A percentile compares a stretch with the other conserved stretches of the same genome.
Evolutionary conservation across 2,888 invertebrate species (phyloP).

Genomic region (Marasmarcha lunaedactyla): DNA sequence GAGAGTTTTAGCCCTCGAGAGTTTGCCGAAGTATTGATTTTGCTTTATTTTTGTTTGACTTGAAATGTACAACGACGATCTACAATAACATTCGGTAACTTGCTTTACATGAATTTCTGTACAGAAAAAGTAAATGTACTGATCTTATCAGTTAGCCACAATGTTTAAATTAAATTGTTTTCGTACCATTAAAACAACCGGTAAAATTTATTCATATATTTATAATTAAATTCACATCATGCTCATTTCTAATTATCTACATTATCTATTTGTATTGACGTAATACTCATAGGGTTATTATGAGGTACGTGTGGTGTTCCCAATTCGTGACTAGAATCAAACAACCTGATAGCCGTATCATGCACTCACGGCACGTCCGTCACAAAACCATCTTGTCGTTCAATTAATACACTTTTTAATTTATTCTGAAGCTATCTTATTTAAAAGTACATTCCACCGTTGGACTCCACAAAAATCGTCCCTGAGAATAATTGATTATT

Average conservation of each 20-base stretch:
- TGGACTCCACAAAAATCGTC: conserved; percentile 8
- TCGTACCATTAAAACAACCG: too few species aligned
- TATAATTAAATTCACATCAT: not conserved
- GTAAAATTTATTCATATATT: not conserved
- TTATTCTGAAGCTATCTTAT: not conserved
- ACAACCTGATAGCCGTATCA: not conserved
- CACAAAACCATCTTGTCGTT: conserved; percentile 10
- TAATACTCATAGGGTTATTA: conserved; percentile 14
- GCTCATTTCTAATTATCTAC: not conserved
- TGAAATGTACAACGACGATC: too few species aligned
- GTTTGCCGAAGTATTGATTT: too few species aligned
- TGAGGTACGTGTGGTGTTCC: conserved; percentile 34
- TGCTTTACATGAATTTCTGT: too few species aligned
- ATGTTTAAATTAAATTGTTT: too few species aligned
- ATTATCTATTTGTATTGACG: conserved; percentile 1
- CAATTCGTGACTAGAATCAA: conserved; percentile 39
- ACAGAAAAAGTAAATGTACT: too few species aligned
- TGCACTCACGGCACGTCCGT: not conserved
- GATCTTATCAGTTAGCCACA: too few species aligned
- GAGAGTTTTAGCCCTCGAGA: too few species aligned
- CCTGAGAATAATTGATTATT: conserved; percentile 23
- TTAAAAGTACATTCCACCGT: not conserved
- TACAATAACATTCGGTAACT: too few species aligned
- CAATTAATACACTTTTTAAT: not conserved
- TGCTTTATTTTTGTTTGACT: too few species aligned